phyloP scores from a whole-genome alignment of 2,113 vertebrate genomes.

The Potamarius usumacintae region DNA sequence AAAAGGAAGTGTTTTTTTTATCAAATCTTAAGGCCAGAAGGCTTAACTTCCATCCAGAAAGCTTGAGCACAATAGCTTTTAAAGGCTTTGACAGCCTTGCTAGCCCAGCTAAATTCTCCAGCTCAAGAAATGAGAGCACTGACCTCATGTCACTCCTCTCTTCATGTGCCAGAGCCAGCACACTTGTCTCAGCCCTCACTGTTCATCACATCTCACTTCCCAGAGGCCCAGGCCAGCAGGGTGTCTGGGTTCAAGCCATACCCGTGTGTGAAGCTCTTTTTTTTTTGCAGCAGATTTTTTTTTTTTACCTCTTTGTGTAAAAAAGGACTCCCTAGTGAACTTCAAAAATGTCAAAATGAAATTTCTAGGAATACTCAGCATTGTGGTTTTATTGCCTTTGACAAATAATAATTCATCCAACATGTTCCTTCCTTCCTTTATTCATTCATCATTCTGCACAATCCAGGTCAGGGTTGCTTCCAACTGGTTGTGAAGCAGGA shows the following conservation, averaged over 20 bases:
- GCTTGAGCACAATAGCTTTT: neutral
- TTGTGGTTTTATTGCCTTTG: neutral
- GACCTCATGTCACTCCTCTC: constrained; percentile 17
- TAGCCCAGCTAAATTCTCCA: neutral
- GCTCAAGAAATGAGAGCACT: neutral
- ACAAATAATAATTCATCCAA: neutral
- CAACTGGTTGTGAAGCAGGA: neutral
- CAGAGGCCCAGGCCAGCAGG: constrained; percentile 17
- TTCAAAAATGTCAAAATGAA: constrained; percentile 19
- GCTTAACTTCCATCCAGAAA: neutral
- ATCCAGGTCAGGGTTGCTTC: neutral
- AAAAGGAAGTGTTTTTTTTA: neutral
- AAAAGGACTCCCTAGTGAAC: constrained; percentile 31
- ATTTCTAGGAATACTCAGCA: neutral
- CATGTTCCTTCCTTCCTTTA: neutral
- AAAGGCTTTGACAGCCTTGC: constrained; percentile 17
- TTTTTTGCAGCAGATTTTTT: constrained; percentile 38
- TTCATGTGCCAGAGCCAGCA: constrained; percentile 13
- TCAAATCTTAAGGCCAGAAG: neutral
- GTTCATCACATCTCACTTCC: constrained; percentile 37
- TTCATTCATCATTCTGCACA: neutral
- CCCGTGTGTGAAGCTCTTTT: constrained; percentile 25
- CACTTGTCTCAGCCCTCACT: constrained; percentile 24
- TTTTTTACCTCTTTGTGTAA: constrained; percentile 53
- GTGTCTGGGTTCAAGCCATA: neutral